Evolutionary conservation across 2,888 invertebrate genomes (phyloP).

Genomic region (Drosophila ochracea): DNA sequence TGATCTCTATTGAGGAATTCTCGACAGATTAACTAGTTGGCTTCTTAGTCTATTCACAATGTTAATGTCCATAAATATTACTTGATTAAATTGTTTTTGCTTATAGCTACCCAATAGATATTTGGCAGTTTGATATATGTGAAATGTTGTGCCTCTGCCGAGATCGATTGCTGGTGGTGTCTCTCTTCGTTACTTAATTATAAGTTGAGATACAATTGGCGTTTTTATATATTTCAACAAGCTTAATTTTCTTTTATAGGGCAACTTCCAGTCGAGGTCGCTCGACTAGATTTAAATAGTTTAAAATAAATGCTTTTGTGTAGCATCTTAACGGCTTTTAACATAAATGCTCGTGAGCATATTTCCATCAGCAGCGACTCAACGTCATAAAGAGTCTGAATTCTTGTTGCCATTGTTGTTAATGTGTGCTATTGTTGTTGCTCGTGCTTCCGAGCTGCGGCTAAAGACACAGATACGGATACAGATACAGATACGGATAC

Average conservation of each 20-base stretch:
- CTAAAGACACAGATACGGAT: conserved; percentile 16
- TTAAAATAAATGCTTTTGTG: conserved; percentile 7
- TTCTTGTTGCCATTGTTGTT: conserved; percentile 38
- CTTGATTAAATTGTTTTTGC: background rate
- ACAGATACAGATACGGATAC: background rate
- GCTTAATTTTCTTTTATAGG: background rate
- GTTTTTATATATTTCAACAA: background rate
- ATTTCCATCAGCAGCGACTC: conserved; percentile 56
- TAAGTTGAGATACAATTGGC: background rate
- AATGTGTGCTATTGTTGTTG: conserved; percentile 20
- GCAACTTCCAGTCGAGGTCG: background rate
- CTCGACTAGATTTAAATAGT: background rate
- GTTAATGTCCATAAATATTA: too few relatives aligned
- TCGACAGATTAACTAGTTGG: background rate
- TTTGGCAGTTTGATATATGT: background rate
- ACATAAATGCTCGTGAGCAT: conserved; percentile 43
- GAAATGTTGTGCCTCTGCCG: background rate
- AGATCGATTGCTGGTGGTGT: background rate
- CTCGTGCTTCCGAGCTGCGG: conserved; percentile 55
- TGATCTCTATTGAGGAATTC: too few relatives aligned
- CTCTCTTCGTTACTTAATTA: background rate
- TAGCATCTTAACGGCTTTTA: conserved; percentile 31
- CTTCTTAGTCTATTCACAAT: too few relatives aligned
- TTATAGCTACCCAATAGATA: background rate
- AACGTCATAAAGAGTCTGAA: conserved; percentile 51